Percentiles rank a stretch among this genome's conserved stretches.
phyloP scores from a whole-genome alignment of 30 jellyfish, hydroid and myxozoan genomes.

The Hydractinia symbiolongicarpus region DNA sequence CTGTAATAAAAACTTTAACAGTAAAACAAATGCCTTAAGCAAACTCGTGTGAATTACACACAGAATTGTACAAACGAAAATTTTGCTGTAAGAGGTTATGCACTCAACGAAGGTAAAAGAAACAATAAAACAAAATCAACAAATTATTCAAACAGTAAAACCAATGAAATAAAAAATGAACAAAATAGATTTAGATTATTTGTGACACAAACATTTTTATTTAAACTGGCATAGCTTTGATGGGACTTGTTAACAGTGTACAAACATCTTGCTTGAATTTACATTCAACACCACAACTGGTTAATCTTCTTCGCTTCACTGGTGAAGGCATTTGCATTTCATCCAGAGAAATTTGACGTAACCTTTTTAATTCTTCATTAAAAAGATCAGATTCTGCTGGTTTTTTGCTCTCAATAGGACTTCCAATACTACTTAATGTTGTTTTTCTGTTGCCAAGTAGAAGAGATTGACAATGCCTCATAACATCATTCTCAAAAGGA shows the following conservation, averaged over 20 bases:
- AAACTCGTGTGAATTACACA: too few species aligned
- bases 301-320: conserved; percentile 25
- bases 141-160: too few species aligned
- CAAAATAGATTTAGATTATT: too few species aligned
- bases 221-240: conserved; percentile 27
- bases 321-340: conserved; percentile 35
- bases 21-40: too few species aligned
- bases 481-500: conserved; percentile 18
- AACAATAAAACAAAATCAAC: too few species aligned
- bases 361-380: conserved; percentile 27
- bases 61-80: too few species aligned
- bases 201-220: too few species aligned
- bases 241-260: conserved; percentile 21
- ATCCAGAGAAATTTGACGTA: conserved; percentile 22
- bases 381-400: conserved; percentile 17
- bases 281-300: conserved; percentile 29
- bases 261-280: conserved; percentile 16
- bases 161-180: too few species aligned
- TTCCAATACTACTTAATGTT: neutral
- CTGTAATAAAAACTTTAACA: too few species aligned
- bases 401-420: neutral
- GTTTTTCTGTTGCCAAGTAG: neutral
- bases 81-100: too few species aligned
- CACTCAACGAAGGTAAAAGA: too few species aligned
- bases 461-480: neutral